A percentile compares a stretch with the other conserved stretches of the same genome.
Conservation (phyloP, 2,888 invertebrate species). For the Oscheius sp. region DNA sequence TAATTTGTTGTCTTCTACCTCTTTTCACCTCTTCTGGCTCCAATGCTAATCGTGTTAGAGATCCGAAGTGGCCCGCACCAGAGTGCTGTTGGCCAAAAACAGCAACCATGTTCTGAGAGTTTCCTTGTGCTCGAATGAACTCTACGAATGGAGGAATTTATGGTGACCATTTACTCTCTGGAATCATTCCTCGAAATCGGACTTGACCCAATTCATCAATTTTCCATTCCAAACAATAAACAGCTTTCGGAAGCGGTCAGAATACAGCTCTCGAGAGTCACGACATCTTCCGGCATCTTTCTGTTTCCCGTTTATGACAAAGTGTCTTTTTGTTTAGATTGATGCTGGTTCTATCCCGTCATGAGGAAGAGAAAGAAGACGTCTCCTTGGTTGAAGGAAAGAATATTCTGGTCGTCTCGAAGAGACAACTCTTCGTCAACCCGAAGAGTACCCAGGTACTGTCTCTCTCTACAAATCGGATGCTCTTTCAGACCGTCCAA, state of each 20-base stretch:
- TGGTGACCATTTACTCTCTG: not conserved
- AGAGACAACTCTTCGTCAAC: conserved; percentile 9
- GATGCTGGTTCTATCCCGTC: conserved; percentile 14
- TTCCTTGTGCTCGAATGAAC: not conserved
- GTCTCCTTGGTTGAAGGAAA: not conserved
- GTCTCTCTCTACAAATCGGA: not conserved
- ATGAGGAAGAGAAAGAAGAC: conserved; percentile 12
- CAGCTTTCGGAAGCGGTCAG: not conserved
- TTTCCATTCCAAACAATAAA: not conserved
- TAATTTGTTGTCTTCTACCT: conserved; percentile 9
- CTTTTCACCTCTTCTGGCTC: conserved; percentile 1
- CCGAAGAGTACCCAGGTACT: conserved; percentile 10
- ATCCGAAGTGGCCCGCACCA: conserved; percentile 4
- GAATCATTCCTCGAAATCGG: not conserved
- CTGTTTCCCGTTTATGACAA: not conserved
- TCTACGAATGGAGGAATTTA: not conserved
- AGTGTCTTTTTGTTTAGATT: not conserved
- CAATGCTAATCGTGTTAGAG: conserved; percentile 32
- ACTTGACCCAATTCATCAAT: no score
- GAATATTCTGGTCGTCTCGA: conserved; percentile 14
- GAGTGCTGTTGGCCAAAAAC: conserved; percentile 19
- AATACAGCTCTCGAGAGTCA: not conserved
- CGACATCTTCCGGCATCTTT: not conserved
- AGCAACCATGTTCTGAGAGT: not conserved
- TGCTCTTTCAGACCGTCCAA: conserved; percentile 40